Evolutionary conservation across 92 coral and sea anemone genomes (phyloP).

Genomic region (Pocillopora grandis): DNA sequence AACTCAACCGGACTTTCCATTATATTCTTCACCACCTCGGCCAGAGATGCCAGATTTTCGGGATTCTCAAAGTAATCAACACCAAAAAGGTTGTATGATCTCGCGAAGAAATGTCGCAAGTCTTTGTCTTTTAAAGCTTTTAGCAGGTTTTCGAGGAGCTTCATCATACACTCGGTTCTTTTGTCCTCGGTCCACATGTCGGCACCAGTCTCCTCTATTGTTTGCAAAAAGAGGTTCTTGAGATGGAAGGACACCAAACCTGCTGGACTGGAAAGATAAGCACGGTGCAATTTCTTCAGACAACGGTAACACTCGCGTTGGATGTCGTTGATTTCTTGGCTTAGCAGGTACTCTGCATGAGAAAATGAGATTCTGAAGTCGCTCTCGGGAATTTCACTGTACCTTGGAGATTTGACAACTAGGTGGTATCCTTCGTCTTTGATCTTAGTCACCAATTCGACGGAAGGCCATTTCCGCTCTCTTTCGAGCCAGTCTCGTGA

Average conservation of each 20-base stretch:
- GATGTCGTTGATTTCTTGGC: constrained; percentile 60
- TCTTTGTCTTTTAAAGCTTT: constrained; percentile 45
- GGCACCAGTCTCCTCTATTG: constrained; percentile 55
- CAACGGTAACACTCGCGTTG: constrained; percentile 83
- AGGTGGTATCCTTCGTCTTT: constrained; percentile 62
- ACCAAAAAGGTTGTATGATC: constrained; percentile 57
- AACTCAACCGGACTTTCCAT: constrained; percentile 43
- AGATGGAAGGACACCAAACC: constrained; percentile 62
- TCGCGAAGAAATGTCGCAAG: constrained; percentile 63
- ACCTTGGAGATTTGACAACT: constrained; percentile 67
- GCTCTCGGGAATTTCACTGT: constrained; percentile 42
- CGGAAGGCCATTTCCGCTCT: constrained; percentile 77
- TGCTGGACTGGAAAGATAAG: constrained; percentile 37
- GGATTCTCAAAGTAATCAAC: constrained; percentile 47
- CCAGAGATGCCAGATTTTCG: constrained; percentile 39
- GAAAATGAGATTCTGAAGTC: constrained; percentile 88
- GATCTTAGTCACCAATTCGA: constrained; percentile 41
- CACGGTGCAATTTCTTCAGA: constrained; percentile 59
- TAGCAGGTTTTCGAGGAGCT: constrained; percentile 57
- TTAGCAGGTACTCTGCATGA: constrained; percentile 74
- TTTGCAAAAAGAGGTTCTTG: constrained; percentile 69
- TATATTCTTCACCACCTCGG: constrained; percentile 47
- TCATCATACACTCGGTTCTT: constrained; percentile 69
- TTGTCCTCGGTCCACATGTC: constrained; percentile 65
- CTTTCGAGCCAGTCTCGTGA: constrained; percentile 69